These are phyloP conservation scores for Episyrphus balteatus DNA, from an alignment of 1,140 invertebrate species.

Conservation along the genomic window DNA sequence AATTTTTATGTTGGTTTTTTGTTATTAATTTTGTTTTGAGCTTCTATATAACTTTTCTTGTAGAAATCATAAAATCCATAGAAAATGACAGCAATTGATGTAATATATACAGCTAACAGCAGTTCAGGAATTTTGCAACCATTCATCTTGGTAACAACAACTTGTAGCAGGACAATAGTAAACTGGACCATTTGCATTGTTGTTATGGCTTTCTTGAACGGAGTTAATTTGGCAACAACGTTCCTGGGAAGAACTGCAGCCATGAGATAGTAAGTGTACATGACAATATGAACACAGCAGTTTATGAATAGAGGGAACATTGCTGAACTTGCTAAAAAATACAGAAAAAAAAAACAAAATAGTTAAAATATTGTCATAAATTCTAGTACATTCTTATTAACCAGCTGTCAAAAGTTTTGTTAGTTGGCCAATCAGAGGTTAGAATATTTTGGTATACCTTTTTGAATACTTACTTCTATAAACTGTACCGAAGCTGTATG, in stretches of 20 bases:
- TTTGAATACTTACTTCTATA: slow-evolving; percentile 44
- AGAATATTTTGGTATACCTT: too few relatives aligned
- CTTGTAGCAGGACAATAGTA: slow-evolving; percentile 43
- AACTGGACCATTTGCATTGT: slow-evolving; percentile 47
- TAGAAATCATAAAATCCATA: slow-evolving; percentile 63
- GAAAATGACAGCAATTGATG: slow-evolving; percentile 51
- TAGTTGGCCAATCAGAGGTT: too few relatives aligned
- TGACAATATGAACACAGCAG: slow-evolving; percentile 58
- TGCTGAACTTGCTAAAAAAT: slow-evolving; percentile 54
- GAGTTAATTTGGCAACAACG: slow-evolving; percentile 18
- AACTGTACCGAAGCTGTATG: slow-evolving; percentile 63
- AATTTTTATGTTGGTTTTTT: too few relatives aligned
- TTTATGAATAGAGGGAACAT: slow-evolving; percentile 72
- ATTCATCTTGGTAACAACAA: slow-evolving; percentile 17
- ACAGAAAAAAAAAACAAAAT: not conserved
- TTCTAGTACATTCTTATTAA: too few relatives aligned
- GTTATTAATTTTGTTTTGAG: not conserved
- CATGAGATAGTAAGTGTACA: slow-evolving; percentile 76
- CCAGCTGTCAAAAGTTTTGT: too few relatives aligned
- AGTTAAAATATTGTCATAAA: too few relatives aligned
- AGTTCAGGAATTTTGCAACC: slow-evolving; percentile 11
- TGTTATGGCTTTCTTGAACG: slow-evolving; percentile 37
- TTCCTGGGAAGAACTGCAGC: slow-evolving; percentile 53
- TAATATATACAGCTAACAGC: slow-evolving; percentile 40
- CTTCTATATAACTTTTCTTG: slow-evolving; percentile 39